Evolutionary conservation across 2,113 vertebrate genomes (phyloP).

Genomic region (Ancistrus triradiatus): DNA sequence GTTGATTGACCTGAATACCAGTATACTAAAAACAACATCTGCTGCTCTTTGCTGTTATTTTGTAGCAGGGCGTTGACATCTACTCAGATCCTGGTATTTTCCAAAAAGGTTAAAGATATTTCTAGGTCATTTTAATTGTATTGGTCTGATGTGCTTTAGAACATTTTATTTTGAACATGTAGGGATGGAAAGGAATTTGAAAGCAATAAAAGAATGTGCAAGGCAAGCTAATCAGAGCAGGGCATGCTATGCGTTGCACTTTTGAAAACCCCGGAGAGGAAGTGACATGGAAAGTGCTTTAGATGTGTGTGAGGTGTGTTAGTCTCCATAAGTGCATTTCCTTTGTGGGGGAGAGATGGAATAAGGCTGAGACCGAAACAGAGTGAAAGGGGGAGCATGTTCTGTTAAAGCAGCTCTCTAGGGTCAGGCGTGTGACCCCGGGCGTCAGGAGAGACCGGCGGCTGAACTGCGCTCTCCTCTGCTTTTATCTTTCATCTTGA

Average conservation of each 20-base stretch:
- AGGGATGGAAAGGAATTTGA: too few species aligned
- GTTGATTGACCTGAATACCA: too few species aligned
- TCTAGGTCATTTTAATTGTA: too few species aligned
- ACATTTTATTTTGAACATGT: too few species aligned
- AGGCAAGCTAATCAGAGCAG: too few species aligned
- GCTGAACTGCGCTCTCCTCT: constrained; percentile 67
- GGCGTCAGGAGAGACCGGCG: constrained; percentile 59
- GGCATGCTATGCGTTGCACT: not conserved
- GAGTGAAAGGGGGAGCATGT: constrained; percentile 37
- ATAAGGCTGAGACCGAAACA: constrained; percentile 10
- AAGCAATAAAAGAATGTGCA: too few species aligned
- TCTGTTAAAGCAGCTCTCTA: constrained; percentile 41
- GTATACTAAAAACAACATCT: too few species aligned
- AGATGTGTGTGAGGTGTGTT: constrained; percentile 22
- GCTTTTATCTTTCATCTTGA: constrained; percentile 69
- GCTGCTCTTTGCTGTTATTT: too few species aligned
- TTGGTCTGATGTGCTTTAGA: too few species aligned
- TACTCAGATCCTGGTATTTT: too few species aligned
- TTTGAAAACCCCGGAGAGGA: constrained; percentile 17
- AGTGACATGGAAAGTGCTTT: constrained; percentile 3
- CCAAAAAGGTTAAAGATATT: too few species aligned
- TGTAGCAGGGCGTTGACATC: too few species aligned
- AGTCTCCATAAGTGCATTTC: constrained; percentile 31
- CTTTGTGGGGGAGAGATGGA: constrained; percentile 33
- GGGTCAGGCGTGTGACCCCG: constrained; percentile 48